Evolutionary conservation across 2,113 vertebrate species (phyloP), one percentile per base, ranked within the genome.

Genomic region (Fulica atra): DNA sequence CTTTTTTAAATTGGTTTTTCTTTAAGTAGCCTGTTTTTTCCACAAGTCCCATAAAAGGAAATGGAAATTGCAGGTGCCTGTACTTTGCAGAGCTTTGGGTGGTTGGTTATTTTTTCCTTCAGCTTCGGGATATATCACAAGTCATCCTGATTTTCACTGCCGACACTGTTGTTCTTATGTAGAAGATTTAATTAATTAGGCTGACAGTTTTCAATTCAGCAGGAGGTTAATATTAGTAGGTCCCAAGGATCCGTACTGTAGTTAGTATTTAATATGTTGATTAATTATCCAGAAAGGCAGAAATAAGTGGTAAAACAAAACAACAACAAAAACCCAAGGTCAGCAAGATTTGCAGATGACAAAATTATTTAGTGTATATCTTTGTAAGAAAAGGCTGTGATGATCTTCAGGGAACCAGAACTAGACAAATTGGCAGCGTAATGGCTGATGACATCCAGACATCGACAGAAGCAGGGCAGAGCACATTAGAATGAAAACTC

Each of bases 281-380:
- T 94, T 94, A 72, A 72, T 93, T 94, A 92, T 83, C 88, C 61
- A 82, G 92, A 94, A 93, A 94, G 78, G 71, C 84, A 95, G 87
- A 91, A 92, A 70, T 70, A 42, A 95, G 65, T 57, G 46, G 31
- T 48, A 86, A 90, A 60, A 95, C 36, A 76, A 80, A 86, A 93
- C 72, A 21, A 24, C 23, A 28, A 53, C 16, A 18, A 56, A 56
- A 54, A 88, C 70, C 78, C 26, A 7, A 93, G 64, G 68, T 92
- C 90, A 90, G 90, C 79, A 90, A 72, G 51, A 96, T 92, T 93
- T 93, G 51, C 56, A 90, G 79, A 74, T 95, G 88, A 86, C 92
- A 94, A 69, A 84, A 92, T 92, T 90, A 78, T 92, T 96, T 88
- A 81, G 63, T 23, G 36, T 48, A 82, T 85, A 60, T 64, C 76